Evolutionary conservation across 2,797 vertebrate species (phyloP), one percentile per base, ranked within the genome.

Genomic region (Halcyon badia): DNA sequence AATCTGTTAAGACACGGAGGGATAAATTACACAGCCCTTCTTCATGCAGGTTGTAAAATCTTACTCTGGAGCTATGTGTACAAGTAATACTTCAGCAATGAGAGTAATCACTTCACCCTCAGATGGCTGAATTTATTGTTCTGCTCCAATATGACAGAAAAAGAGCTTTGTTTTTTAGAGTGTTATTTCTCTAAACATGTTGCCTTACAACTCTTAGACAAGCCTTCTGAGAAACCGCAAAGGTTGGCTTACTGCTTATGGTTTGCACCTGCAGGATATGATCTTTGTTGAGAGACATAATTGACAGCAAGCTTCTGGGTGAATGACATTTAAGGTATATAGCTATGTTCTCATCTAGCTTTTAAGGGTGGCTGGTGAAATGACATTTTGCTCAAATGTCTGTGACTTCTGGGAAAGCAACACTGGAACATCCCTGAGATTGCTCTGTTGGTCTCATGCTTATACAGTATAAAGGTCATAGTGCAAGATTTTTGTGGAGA

Each of bases 301-400:
- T 1, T n/a, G 20, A 39, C 37, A 54, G 30, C 14, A 31, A 46
- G 18, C 21, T 49, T 79, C 85, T 2, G 8, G 57, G 31, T 60
- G 8, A 78, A 33, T 93, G 78, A 81, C 58, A 81, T 96, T 94
- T 93, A 71, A 51, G 10, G 26, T 35, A 5, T 30, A 16, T 7
- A 28, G 10, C 14, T 77, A 10, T 17, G 9, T 44, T 91, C 42
- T 71, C 22, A 33, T 16, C 31, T 26, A 19, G 11, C 18, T 89
- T 78, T 56, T 41, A 26, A 62, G 24, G 26, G 33, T 51, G 24
- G 7, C 18, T 21, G 14, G 1, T 52, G 30, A 81, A n/a, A 42
- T 21, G 11, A 37, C 2, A 14, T 56, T 91, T 54, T 52, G 10
- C 19, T 16, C 14, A 68, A 77, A 35, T n/a, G 6, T 24, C 41